Evolutionary conservation across 2,888 invertebrate genomes (phyloP).

Genomic region (Gryllus longicercus): DNA sequence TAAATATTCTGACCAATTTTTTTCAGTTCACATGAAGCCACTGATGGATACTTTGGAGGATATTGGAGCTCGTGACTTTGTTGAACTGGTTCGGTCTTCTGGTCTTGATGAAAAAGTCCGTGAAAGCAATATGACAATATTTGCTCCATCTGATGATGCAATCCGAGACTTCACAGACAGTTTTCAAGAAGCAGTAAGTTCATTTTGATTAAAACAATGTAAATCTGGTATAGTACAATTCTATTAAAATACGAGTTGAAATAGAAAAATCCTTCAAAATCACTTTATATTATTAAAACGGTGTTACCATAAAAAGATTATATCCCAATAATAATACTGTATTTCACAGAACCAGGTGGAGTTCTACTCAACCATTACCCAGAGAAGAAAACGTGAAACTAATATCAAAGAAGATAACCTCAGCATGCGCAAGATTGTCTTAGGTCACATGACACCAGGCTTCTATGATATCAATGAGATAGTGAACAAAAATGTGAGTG

Average conservation of each 20-base stretch:
- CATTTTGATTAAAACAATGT: too few species aligned
- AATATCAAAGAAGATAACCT: slow-evolving; percentile 42
- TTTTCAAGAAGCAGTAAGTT: slow-evolving; percentile 53
- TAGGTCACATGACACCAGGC: slow-evolving; percentile 58
- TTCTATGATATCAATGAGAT: slow-evolving; percentile 56
- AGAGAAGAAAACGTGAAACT: slow-evolving; percentile 37
- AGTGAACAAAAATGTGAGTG: slow-evolving; percentile 54
- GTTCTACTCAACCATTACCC: slow-evolving; percentile 40
- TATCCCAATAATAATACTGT: slow-evolving; percentile 42
- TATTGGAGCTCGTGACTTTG: slow-evolving; percentile 58
- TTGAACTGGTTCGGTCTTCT: slow-evolving; percentile 52
- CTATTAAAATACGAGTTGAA: too few species aligned
- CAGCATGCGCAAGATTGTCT: slow-evolving; percentile 51
- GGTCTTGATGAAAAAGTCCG: slow-evolving; percentile 51
- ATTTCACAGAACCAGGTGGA: slow-evolving; percentile 52
- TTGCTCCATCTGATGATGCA: slow-evolving; percentile 51
- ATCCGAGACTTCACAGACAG: slow-evolving; percentile 43
- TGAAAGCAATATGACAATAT: slow-evolving; percentile 54
- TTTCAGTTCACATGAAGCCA: slow-evolving; percentile 55
- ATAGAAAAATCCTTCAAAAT: too few species aligned
- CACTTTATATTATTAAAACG: background rate
- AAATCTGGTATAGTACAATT: too few species aligned
- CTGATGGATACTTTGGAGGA: slow-evolving; percentile 56
- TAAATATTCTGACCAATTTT: background rate
- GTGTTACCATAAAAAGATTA: slow-evolving; percentile 48